Conservation (phyloP, 2,888 invertebrate species). For the Cataglyphis rosenhaueri region DNA sequence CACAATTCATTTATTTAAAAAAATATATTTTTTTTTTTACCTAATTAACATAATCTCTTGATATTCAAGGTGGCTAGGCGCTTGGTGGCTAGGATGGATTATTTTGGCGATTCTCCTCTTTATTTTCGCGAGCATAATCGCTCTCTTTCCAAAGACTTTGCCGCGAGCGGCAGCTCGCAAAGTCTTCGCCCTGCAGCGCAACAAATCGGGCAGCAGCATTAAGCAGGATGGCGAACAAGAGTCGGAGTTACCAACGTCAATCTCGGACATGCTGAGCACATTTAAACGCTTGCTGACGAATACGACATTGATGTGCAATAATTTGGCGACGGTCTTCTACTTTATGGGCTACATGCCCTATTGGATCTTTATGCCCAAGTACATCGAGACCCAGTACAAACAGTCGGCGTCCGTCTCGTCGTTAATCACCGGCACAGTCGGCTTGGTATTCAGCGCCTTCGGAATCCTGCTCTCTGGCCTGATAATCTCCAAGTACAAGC, state of each 20-base stretch:
- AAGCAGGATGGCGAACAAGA: constrained; percentile 74
- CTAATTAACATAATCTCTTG: background rate
- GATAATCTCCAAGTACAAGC: constrained; percentile 89
- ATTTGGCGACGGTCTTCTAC: constrained; percentile 91
- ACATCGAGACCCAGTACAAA: constrained; percentile 93
- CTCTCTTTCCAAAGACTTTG: constrained; percentile 90
- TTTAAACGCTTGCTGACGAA: constrained; percentile 89
- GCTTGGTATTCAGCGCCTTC: constrained; percentile 90
- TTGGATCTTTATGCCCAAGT: constrained; percentile 93
- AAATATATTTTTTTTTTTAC: background rate
- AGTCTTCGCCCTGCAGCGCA: constrained; percentile 83
- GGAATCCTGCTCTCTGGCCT: constrained; percentile 90
- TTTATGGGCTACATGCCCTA: constrained; percentile 91
- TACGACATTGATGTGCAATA: constrained; percentile 90
- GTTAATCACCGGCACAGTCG: constrained; percentile 90
- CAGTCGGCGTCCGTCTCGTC: constrained; percentile 92
- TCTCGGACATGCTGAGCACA: constrained; percentile 88
- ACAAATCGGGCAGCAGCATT: constrained; percentile 78
- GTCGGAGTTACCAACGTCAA: constrained; percentile 79
- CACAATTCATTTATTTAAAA: background rate
- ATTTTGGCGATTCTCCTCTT: constrained; percentile 88
- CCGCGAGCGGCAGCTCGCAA: constrained; percentile 89
- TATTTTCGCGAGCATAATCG: constrained; percentile 88
- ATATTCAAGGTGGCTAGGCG: constrained; percentile 90
- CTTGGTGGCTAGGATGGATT: constrained; percentile 94